Evolutionary conservation across 2,888 invertebrate genomes (phyloP), one percentile per base, ranked within the genome.

Genomic region (Leucozona laternaria): DNA sequence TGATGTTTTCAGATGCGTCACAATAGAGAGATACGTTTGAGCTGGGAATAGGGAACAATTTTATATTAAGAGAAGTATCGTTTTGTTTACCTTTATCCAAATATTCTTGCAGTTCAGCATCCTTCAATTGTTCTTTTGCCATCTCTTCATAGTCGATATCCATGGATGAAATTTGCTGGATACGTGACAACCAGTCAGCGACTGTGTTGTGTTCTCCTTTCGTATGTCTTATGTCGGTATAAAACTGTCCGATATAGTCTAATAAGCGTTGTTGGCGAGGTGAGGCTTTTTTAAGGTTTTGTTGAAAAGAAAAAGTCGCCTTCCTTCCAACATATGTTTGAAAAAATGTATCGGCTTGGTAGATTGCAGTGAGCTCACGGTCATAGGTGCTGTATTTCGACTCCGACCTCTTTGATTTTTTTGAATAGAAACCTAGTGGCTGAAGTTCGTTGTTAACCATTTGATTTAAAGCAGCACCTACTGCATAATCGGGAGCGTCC

Each of bases 21-120:
- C n/a, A n/a, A n/a, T n/a, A n/a, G n/a, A n/a, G n/a, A n/a, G n/a
- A n/a, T n/a, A n/a, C n/a, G n/a, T n/a, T n/a, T n/a, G n/a, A n/a
- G n/a, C n/a, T n/a, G n/a, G n/a, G 37, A 37, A 37, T 37, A 37
- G 45, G 62, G 25, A 62, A 45, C 25, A 62, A 62, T 62, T 62
- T 62, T 2, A 45, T 62, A 25, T 17, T 13, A 22, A 22, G 22
- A 50, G 22, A n/a, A 50, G 22, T 50, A 25, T 50, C 50, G 22
- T 50, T 50, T 25, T 37, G 28, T 20, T 48, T 48, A 48, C 48
- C 48, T 48, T 20, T 20, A 2, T 20, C 20, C 8, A 48, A 10
- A 20, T 48, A 48, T 48, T 5, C 7, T 48, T 48, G 13, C 17
- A 48, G 48, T 48, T 48, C 48, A 40, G 22, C 40, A 11, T n/a